Percentiles rank a stretch among this genome's conserved stretches.
phyloP scores from a whole-genome alignment of 2,113 vertebrate species.

The Ceyx margarethae region DNA sequence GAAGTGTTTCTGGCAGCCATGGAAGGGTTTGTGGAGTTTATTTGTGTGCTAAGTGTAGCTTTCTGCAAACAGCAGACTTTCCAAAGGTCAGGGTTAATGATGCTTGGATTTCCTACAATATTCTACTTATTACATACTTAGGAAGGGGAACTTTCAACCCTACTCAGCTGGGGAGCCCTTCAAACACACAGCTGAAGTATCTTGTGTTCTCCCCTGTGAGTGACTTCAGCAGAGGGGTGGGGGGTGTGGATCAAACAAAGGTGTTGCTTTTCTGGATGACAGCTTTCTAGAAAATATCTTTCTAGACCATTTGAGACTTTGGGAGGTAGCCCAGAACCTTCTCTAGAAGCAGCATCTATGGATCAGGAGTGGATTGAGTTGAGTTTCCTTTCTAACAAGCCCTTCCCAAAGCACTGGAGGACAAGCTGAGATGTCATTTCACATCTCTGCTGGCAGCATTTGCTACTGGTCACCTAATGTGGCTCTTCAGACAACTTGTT shows the following conservation, averaged over 20 bases:
- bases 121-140: not conserved
- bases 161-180: not conserved
- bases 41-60: not conserved
- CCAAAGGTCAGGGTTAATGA: not conserved
- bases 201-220: rapidly evolving
- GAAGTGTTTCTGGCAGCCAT: not conserved
- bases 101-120: not conserved
- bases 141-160: not conserved
- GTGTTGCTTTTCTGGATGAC: not conserved
- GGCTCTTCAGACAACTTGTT: not conserved
- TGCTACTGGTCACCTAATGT: not conserved
- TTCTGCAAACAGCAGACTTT: not conserved
- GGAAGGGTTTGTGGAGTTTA: not conserved
- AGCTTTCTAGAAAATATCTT: not conserved
- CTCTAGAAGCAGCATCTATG: not conserved
- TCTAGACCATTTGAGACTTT: not conserved
- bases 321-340: not conserved
- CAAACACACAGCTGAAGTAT: not conserved
- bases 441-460: not conserved
- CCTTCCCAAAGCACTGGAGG: not conserved
- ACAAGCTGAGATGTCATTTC: not conserved
- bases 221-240: not conserved
- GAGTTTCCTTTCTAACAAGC: not conserved
- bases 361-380: not conserved
- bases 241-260: not conserved